phyloP scores from a whole-genome alignment of 2,888 invertebrate genomes.

The Dasysyrphus albostriatus region DNA sequence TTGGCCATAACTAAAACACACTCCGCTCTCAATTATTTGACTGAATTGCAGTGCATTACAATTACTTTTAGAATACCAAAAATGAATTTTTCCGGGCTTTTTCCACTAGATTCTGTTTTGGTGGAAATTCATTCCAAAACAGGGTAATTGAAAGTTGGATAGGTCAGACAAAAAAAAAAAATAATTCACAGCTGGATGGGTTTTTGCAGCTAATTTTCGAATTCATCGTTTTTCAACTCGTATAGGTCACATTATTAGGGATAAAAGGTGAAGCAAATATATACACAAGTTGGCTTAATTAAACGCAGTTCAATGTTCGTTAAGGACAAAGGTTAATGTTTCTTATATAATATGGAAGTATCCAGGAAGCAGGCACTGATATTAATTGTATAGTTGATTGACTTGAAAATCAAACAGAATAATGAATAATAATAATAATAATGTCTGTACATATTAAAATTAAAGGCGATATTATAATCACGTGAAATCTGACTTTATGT shows the following conservation, averaged over 20 bases:
- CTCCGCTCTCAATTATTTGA: conserved; percentile 57
- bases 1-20: conserved; percentile 60
- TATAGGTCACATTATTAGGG: conserved; percentile 3
- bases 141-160: conserved; percentile 45
- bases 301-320: conserved; percentile 9
- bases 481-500: no score
- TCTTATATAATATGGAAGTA: neutral
- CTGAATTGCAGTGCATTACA: conserved; percentile 56
- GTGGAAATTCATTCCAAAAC: conserved; percentile 26
- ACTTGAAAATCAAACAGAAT: neutral
- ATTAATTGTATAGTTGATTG: neutral
- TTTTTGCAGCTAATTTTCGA: conserved; percentile 41
- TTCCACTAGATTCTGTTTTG: neutral
- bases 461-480: no score
- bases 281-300: conserved; percentile 28
- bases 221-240: conserved; percentile 30
- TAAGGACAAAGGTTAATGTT: neutral
- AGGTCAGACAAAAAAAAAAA: conserved; percentile 23
- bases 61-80: conserved; percentile 53
- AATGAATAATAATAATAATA: no score
- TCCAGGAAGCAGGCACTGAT: neutral
- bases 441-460: no score
- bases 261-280: neutral
- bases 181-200: conserved; percentile 16
- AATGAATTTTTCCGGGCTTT: conserved; percentile 55